Percentiles rank a stretch among this genome's conserved stretches.
Conservation (phyloP, 1,140 invertebrate species). For the Drosophila dunni region DNA sequence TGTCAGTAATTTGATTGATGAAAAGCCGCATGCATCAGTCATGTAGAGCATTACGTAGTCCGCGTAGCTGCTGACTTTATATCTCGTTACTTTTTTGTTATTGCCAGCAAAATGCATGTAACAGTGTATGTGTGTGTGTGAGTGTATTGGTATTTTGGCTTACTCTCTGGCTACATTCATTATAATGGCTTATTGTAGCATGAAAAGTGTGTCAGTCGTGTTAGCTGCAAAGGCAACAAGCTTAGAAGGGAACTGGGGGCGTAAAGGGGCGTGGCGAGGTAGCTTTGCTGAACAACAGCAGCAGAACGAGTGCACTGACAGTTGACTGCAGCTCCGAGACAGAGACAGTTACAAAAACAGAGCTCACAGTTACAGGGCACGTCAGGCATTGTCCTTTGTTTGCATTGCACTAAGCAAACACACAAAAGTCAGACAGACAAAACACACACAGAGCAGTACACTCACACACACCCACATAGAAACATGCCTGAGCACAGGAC, state of each 20-base stretch:
- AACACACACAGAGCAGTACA: conserved; percentile 22
- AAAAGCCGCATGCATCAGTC: conserved; percentile 28
- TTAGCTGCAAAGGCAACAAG: conserved; percentile 62
- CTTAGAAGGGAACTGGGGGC: conserved; percentile 7
- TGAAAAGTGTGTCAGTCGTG: conserved; percentile 82
- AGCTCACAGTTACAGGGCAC: conserved; percentile 50
- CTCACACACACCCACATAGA: conserved; percentile 17
- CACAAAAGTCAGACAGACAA: conserved; percentile 69
- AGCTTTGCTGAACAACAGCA: not conserved
- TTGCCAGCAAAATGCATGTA: not conserved
- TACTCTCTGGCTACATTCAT: conserved; percentile 72
- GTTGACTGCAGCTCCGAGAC: conserved; percentile 54
- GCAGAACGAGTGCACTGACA: conserved; percentile 53
- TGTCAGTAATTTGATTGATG: conserved; percentile 20
- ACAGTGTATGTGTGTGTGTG: conserved; percentile 14
- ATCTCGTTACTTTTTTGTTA: not conserved
- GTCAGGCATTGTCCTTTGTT: conserved; percentile 78
- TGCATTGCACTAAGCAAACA: conserved; percentile 79
- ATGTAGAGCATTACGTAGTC: conserved; percentile 37
- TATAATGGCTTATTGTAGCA: conserved; percentile 82
- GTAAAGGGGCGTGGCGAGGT: not conserved
- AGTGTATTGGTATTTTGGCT: conserved; percentile 74
- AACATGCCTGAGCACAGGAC: conserved; percentile 19
- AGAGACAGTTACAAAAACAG: conserved; percentile 10
- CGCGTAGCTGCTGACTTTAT: not conserved